These are phyloP conservation scores for Esox lucius DNA, from an alignment of 2,797 vertebrate species.

Conservation along the genomic window DNA sequence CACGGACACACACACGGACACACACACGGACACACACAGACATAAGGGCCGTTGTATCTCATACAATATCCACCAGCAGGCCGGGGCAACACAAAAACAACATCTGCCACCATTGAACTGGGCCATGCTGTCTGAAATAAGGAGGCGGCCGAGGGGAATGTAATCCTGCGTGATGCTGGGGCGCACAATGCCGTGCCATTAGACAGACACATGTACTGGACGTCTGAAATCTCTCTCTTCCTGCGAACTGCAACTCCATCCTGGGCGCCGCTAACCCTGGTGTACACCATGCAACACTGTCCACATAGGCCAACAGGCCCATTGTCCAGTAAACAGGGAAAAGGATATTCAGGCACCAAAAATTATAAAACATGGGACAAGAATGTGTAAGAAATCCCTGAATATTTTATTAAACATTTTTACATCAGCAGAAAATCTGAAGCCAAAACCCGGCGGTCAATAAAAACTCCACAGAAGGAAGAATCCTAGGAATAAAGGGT, in stretches of 20 bases:
- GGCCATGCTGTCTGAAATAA: slow-evolving; percentile 45
- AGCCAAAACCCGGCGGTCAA: neutral
- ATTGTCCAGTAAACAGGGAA: slow-evolving; percentile 70
- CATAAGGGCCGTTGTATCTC: slow-evolving; percentile 43
- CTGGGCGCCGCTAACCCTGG: slow-evolving; percentile 49
- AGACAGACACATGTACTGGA: slow-evolving; percentile 70
- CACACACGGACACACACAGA: neutral
- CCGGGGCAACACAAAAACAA: slow-evolving; percentile 55
- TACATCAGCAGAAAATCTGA: neutral
- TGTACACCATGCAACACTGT: slow-evolving; percentile 31
- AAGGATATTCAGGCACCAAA: slow-evolving; percentile 39
- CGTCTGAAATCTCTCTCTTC: slow-evolving; percentile 60
- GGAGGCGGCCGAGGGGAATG: slow-evolving; percentile 52
- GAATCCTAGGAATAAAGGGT: neutral
- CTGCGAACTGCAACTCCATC: neutral
- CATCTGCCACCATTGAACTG: slow-evolving; percentile 52
- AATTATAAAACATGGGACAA: neutral
- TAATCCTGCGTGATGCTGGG: slow-evolving; percentile 56
- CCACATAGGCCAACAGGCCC: slow-evolving; percentile 60
- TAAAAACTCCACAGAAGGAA: neutral
- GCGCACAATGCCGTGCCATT: slow-evolving; percentile 32
- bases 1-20: too few species aligned
- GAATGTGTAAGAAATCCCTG: neutral
- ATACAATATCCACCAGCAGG: slow-evolving; percentile 55
- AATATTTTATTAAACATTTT: too few species aligned